phyloP scores from a whole-genome alignment of 2,797 vertebrate species.

The Sebastes minor region DNA sequence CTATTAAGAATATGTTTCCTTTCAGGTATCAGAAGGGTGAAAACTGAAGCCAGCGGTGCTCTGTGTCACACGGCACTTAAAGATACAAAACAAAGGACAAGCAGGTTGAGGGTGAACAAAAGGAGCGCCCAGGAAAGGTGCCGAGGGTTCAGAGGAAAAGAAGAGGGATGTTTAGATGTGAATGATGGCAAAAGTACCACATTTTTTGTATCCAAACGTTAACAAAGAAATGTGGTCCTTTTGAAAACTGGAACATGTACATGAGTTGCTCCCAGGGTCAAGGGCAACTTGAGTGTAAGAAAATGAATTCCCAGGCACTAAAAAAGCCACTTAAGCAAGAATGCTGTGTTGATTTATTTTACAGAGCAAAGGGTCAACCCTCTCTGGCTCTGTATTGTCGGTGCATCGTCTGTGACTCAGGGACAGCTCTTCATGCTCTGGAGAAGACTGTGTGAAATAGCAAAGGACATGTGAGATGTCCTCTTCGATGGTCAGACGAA shows the following conservation, averaged over 20 bases:
- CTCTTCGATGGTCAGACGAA: slow-evolving; percentile 11
- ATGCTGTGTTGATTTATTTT: slow-evolving; percentile 92
- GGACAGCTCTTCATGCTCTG: slow-evolving; percentile 71
- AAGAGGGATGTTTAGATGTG: not conserved
- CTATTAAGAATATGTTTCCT: slow-evolving; percentile 50
- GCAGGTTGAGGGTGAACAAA: not conserved
- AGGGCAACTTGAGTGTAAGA: slow-evolving; percentile 84
- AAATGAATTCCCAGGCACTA: slow-evolving; percentile 88
- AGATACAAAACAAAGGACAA: slow-evolving; percentile 14
- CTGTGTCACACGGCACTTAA: slow-evolving; percentile 16
- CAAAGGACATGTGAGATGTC: slow-evolving; percentile 1
- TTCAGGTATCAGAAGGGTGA: slow-evolving; percentile 9
- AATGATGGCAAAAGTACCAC: slow-evolving; percentile 8
- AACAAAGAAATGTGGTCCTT: slow-evolving; percentile 46
- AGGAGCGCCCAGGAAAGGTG: not conserved
- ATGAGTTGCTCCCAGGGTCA: slow-evolving; percentile 88
- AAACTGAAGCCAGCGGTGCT: slow-evolving; percentile 24
- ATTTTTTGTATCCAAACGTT: not conserved
- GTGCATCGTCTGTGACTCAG: slow-evolving; percentile 82
- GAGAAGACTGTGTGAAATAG: slow-evolving; percentile 12
- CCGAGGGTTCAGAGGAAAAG: not conserved
- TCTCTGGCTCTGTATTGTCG: slow-evolving; percentile 77
- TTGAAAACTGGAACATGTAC: slow-evolving; percentile 75
- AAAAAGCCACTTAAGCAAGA: slow-evolving; percentile 94
- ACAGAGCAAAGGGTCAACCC: slow-evolving; percentile 78